Evolutionary conservation across 2,888 invertebrate species (phyloP).

Genomic region (Eilema caniola): DNA sequence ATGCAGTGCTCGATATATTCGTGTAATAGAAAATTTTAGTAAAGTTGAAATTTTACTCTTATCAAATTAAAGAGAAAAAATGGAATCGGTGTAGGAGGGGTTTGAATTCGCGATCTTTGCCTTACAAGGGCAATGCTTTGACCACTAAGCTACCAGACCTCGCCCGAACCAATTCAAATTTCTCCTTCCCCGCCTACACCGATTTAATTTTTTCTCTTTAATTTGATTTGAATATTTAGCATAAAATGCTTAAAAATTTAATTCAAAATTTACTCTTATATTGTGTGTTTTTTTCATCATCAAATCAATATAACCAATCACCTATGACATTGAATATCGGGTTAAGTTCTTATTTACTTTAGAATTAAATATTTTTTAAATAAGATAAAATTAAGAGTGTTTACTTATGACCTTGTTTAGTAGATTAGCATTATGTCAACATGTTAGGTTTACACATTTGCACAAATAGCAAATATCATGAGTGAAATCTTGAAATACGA

Average conservation of each 20-base stretch:
- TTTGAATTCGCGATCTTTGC: too few species aligned
- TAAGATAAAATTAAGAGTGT: conserved; percentile 54
- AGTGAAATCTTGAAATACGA: neutral
- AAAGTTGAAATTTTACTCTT: too few species aligned
- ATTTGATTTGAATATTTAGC: too few species aligned
- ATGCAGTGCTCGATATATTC: conserved; percentile 15
- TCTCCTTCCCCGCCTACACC: too few species aligned
- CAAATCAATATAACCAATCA: conserved; percentile 38
- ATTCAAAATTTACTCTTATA: conserved; percentile 25
- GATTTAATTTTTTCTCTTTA: too few species aligned
- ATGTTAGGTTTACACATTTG: conserved; percentile 29
- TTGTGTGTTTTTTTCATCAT: conserved; percentile 37
- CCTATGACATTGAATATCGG: conserved; percentile 39
- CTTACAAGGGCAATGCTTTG: too few species aligned
- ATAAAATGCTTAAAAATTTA: too few species aligned
- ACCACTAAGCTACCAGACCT: too few species aligned
- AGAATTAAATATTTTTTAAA: conserved; percentile 37
- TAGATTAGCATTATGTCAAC: conserved; percentile 24
- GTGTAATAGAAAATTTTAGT: too few species aligned
- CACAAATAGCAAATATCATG: conserved; percentile 42
- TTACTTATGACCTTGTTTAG: conserved; percentile 37
- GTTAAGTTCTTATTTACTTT: conserved; percentile 41
- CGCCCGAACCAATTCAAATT: too few species aligned
- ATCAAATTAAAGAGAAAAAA: too few species aligned
- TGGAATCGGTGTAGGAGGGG: too few species aligned